phyloP scores from a whole-genome alignment of 2,797 vertebrate species.

The Tarsius wallacei region DNA sequence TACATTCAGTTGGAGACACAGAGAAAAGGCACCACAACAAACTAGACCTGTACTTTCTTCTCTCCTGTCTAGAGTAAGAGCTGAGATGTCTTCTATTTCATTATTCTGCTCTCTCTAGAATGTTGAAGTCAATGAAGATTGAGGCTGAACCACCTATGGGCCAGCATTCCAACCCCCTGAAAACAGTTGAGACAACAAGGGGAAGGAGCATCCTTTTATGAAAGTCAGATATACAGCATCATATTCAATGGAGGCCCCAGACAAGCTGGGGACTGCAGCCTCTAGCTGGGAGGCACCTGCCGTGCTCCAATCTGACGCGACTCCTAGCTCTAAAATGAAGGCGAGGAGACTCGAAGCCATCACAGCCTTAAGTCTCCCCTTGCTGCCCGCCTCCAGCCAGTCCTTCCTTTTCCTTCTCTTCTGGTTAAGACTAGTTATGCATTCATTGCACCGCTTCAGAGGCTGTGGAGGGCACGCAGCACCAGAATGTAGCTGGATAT shows the following conservation, averaged over 20 bases:
- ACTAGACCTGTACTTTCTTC: conserved; percentile 15
- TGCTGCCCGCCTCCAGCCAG: background rate
- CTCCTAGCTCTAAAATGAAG: background rate
- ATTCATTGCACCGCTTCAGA: background rate
- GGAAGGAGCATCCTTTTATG: background rate
- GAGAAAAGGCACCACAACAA: background rate
- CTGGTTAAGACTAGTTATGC: background rate
- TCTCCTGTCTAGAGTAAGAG: background rate
- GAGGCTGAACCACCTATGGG: background rate
- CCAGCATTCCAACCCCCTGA: background rate
- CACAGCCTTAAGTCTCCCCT: background rate
- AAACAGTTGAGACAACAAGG: background rate
- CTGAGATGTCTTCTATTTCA: background rate
- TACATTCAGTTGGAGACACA: background rate
- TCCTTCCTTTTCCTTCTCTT: background rate
- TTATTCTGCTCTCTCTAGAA: background rate
- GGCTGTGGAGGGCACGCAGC: background rate
- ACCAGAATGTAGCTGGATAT: background rate
- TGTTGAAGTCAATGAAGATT: background rate
- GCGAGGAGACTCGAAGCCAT: background rate
- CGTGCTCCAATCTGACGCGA: background rate
- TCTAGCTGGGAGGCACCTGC: background rate
- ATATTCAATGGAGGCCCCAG: background rate
- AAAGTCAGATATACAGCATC: background rate
- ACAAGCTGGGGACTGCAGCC: background rate